Base-by-base conservation (phyloP, 2,113 vertebrate species). In the Puffinus mauretanicus region DNA sequence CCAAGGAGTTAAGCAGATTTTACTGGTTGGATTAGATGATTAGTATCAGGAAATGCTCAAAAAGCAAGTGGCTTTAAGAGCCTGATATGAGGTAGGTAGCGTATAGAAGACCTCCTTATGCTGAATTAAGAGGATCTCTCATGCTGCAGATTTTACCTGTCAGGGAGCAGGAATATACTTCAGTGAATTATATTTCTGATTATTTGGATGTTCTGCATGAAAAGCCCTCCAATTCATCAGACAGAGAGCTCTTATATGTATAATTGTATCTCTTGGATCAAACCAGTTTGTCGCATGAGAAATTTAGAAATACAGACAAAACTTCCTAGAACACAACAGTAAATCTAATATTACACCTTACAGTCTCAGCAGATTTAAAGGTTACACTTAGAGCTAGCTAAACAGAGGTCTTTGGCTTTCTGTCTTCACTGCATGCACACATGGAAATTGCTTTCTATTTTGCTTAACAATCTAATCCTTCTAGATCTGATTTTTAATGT, bases 181-280 rank as follows among this genome's bases (percentile, higher is more conserved):
- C 34, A 57, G 12, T 92, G 88, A 96, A 91, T 92, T 96, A 62
- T 87, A 92, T 88, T 96, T 96, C 57, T 82, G 72, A 91, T 93
- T 96, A 89, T 90, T 81, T 86, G 51, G 34, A 86, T 29, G 27
- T 61, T 91, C 38, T 90, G 58, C 72, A 58, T 88, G 72, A 96
- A 29, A 62, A 88, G 76, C 15, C 47, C 55, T 86, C 36, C 51
- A 87, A 77, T 95, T 97, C 36, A 85, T 90, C 82, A 94, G 40
- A n/a, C 38, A 94, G 40, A 91, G 58, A 78, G 40, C 86, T 96
- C 71, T 96, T 79, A 83, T n/a, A 79, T 60, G 21, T 70, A 42
- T 65, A 61, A 16, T 95, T 91, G 36, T 86, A 36, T 73, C n/a
- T 92, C 52, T 82, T 83, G 22, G 78, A 96, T 94, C 44, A 93